Percentiles rank a stretch among this genome's conserved stretches.
These are phyloP conservation scores for Adelosebastes latens DNA, from an alignment of 2,797 vertebrate species.

Conservation along the genomic window DNA sequence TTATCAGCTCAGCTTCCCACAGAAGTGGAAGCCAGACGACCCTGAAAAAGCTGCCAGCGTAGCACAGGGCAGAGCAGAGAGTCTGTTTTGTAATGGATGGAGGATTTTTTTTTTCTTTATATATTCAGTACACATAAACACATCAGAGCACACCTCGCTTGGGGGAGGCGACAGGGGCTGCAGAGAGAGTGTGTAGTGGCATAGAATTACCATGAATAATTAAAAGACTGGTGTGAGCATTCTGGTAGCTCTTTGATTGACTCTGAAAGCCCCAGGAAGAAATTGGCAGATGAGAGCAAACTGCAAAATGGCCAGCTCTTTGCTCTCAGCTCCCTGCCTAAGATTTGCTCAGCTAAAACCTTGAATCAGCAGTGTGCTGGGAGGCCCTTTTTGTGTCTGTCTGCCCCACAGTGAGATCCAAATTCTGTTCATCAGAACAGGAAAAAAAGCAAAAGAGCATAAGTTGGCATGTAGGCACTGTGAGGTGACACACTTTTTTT, in stretches of 20 bases:
- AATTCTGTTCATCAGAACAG: constrained; percentile 61
- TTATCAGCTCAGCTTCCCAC: constrained; percentile 66
- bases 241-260: constrained; percentile 83
- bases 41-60: constrained; percentile 69
- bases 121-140: constrained; percentile 81
- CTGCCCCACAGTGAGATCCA: constrained; percentile 63
- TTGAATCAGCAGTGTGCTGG: constrained; percentile 78
- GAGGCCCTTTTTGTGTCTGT: constrained; percentile 66
- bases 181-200: constrained; percentile 77
- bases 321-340: constrained; percentile 71
- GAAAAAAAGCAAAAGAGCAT: constrained; percentile 24
- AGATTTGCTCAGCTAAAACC: constrained; percentile 77
- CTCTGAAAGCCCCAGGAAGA: constrained; percentile 81
- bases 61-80: constrained; percentile 59
- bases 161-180: constrained; percentile 72
- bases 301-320: constrained; percentile 82
- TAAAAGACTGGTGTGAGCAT: constrained; percentile 83
- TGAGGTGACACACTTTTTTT: constrained; percentile 19
- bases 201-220: constrained; percentile 84
- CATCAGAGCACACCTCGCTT: constrained; percentile 77
- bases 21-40: constrained; percentile 67
- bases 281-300: constrained; percentile 82
- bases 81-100: constrained; percentile 74
- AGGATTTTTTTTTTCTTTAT: constrained; percentile 67
- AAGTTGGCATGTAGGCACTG: constrained; percentile 26